Evolutionary conservation across 2,888 invertebrate species (phyloP).

Genomic region (Rhodophaea formosa): DNA sequence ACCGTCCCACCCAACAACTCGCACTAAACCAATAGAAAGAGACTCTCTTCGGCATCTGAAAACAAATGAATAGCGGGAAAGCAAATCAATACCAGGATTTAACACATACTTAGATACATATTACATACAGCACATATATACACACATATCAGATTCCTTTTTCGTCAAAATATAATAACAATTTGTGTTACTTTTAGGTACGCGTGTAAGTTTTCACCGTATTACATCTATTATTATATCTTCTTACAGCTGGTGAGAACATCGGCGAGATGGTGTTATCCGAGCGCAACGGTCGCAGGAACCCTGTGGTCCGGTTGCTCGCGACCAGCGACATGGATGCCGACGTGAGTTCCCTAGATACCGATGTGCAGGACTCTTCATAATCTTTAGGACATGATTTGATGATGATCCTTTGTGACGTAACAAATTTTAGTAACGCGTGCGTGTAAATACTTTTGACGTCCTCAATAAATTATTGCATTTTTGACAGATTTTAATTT

Average conservation of each 20-base stretch:
- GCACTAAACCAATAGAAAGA: too few species aligned
- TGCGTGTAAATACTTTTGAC: conserved; percentile 31
- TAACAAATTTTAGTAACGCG: conserved; percentile 33
- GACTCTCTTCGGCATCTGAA: too few species aligned
- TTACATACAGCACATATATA: too few species aligned
- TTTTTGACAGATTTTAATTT: conserved; percentile 17
- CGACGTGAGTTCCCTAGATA: conserved; percentile 66
- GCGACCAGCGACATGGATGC: conserved; percentile 60
- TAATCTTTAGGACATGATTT: conserved; percentile 33
- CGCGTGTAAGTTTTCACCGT: too few species aligned
- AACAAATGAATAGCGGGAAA: too few species aligned
- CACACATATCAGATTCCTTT: too few species aligned
- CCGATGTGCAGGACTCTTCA: conserved; percentile 59
- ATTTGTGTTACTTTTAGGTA: too few species aligned
- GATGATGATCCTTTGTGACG: conserved; percentile 30
- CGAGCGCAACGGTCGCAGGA: conserved; percentile 23
- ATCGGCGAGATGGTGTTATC: conserved; percentile 20
- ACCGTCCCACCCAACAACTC: too few species aligned
- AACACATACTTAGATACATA: too few species aligned
- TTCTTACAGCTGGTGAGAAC: conserved; percentile 13
- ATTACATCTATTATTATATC: too few species aligned
- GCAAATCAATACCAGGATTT: too few species aligned
- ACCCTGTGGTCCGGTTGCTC: conserved; percentile 15
- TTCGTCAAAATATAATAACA: too few species aligned
- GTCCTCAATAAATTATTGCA: conserved; percentile 47